Evolutionary conservation across 1,140 invertebrate species (phyloP), one percentile per base, ranked within the genome.

Genomic region (Thaumetopoea pityocampa): DNA sequence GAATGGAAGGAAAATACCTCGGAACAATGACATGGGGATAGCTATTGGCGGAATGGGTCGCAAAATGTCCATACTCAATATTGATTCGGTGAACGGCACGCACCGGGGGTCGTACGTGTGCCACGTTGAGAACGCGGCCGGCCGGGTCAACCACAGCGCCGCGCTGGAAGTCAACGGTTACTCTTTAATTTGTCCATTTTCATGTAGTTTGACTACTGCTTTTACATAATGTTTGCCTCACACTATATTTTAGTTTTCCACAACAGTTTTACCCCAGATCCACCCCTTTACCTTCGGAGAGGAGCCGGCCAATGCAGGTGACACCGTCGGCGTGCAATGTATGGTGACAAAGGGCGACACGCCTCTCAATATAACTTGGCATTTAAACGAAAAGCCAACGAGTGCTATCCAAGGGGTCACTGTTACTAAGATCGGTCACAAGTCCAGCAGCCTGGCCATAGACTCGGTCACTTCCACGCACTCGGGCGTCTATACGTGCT

Each of bases 291-390:
- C 87, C 20, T 91, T 90, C 60, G 89, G 88, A 24, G 88, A 90
- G 28, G 87, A 88, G 47, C 85, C 88, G 46, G 81, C 88, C 27
- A 89, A 89, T 63, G 82, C 86, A 19, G 88, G 88, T 10, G 88
- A 89, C 22, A 87, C 86, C 23, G 87, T 87, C 18, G 87, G 86
- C 18, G 79, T 87, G 34, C 86, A 88, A 26, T 93, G 92, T 69
- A 89, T 89, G 42, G 89, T 93, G 22, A 88, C 89, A 37, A 92
- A 93, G 64, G 93, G 93, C 3, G 93, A 94, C 64, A 85, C 89
- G 41, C 93, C 93, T 0, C 86, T 95, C 22, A 88, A 89, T 48
- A 92, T 94, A 19, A 87, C 86, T 4, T 93, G 92, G 91, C 78
- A 80, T 22, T 80, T 89, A 44, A 88, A 90, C 54, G 85, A 80